Conservation (phyloP, 2,888 invertebrate genomes). For the Drosophila meridionalis region DNA sequence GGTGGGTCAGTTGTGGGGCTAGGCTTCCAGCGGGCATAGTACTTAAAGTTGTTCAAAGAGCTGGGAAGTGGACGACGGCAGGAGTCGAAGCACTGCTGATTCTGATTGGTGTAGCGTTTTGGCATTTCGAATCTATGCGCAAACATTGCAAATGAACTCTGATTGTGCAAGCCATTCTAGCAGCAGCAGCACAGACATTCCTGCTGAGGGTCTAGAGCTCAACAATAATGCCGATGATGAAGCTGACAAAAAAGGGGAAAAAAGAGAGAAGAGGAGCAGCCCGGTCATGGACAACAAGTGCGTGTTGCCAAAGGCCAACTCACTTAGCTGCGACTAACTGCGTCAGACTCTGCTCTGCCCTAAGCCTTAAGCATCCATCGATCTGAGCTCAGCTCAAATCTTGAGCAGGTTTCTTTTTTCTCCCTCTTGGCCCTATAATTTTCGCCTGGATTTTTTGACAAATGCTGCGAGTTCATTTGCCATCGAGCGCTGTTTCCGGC, state of each 20-base stretch:
- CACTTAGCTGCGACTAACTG: constrained; percentile 4
- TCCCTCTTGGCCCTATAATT: background rate
- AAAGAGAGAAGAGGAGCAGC: background rate
- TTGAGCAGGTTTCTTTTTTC: background rate
- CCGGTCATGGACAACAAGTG: constrained; percentile 6
- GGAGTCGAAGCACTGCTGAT: constrained; percentile 15
- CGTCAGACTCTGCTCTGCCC: background rate
- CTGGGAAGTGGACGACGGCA: constrained; percentile 8
- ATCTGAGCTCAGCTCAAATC: background rate
- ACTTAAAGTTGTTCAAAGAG: constrained; percentile 35
- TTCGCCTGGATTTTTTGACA: constrained; percentile 3
- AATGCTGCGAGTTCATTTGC: constrained; percentile 30
- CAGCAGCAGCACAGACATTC: constrained; percentile 4
- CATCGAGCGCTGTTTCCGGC: constrained; percentile 26
- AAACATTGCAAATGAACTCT: constrained; percentile 71
- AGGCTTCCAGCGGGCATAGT: background rate
- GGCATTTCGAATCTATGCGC: constrained; percentile 63
- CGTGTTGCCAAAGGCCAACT: constrained; percentile 6
- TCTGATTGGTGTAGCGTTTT: constrained; percentile 54
- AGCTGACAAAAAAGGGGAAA: background rate
- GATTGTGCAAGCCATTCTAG: constrained; percentile 58
- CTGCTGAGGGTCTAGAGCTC: constrained; percentile 18
- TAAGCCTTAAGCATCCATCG: background rate
- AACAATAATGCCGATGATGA: constrained; percentile 25
- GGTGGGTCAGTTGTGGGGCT: too few species aligned